phyloP scores from a whole-genome alignment of 2,888 invertebrate genomes.

The Carterocephalus palaemon region DNA sequence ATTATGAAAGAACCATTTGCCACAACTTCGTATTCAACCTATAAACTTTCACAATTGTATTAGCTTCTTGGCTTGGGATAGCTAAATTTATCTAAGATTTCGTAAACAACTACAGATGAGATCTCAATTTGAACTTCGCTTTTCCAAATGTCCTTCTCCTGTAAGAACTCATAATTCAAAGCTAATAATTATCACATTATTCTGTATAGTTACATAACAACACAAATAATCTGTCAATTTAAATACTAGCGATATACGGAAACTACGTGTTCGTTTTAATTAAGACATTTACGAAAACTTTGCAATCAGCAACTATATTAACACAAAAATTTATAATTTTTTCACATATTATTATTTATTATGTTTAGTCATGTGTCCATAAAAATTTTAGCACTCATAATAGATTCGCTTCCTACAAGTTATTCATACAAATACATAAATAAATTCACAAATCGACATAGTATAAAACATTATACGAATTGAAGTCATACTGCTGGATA shows the following conservation, averaged over 20 bases:
- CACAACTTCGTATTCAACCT: neutral
- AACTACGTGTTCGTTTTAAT: no score
- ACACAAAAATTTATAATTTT: slow-evolving; percentile 28
- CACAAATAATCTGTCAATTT: slow-evolving; percentile 27
- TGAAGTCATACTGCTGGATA: slow-evolving; percentile 23
- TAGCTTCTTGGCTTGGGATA: slow-evolving; percentile 75
- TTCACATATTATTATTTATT: slow-evolving; percentile 16
- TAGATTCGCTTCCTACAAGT: no score
- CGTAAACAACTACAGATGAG: slow-evolving; percentile 72
- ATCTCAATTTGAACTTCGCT: slow-evolving; percentile 76
- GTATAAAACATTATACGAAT: slow-evolving; percentile 23
- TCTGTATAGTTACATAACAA: slow-evolving; percentile 51
- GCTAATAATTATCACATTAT: slow-evolving; percentile 70
- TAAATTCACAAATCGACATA: slow-evolving; percentile 23
- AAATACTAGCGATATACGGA: no score
- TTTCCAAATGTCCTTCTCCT: slow-evolving; percentile 58
- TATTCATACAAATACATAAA: no score
- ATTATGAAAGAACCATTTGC: neutral
- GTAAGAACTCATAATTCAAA: slow-evolving; percentile 56
- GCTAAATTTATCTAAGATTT: slow-evolving; percentile 69
- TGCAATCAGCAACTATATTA: no score
- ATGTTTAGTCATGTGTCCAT: no score
- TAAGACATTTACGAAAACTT: no score
- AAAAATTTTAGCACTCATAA: no score
- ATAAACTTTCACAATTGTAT: slow-evolving; percentile 50